Conservation (phyloP, 2,113 vertebrate genomes). For the Psophia crepitans region DNA sequence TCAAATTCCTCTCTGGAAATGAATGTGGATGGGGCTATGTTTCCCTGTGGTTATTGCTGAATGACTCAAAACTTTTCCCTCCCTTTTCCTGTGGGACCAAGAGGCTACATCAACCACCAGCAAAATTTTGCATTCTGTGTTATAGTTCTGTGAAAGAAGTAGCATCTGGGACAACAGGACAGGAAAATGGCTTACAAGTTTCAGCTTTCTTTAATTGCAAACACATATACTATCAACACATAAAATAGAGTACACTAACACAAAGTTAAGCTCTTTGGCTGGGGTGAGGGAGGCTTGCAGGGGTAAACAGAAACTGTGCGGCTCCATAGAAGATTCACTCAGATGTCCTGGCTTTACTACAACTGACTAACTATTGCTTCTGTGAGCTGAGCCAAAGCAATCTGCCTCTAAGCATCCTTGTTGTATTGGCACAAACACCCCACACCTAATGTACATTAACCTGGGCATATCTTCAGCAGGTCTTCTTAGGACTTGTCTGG, state of each 20-base stretch:
- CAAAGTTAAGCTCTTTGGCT: neutral
- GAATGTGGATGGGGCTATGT: constrained; percentile 3
- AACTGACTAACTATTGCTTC: neutral
- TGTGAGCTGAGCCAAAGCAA: neutral
- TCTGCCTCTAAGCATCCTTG: neutral
- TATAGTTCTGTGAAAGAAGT: neutral
- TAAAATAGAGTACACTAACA: neutral
- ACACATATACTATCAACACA: neutral
- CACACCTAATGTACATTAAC: neutral
- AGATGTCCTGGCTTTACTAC: neutral
- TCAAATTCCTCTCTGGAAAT: constrained; percentile 52
- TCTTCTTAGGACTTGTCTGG: neutral
- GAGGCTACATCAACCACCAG: neutral
- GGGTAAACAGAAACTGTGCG: neutral
- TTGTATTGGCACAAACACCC: neutral
- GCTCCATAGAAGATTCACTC: neutral
- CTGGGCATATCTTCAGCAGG: neutral
- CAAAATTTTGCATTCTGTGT: neutral
- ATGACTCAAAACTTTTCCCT: constrained; percentile 14
- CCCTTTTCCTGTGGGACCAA: constrained; percentile 13
- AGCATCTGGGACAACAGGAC: neutral
- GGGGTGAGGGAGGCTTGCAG: neutral
- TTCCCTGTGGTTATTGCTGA: constrained; percentile 9
- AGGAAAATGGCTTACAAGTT: neutral
- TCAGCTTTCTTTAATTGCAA: neutral